Evolutionary conservation across 2,797 vertebrate species (phyloP).

Genomic region (Gallinago solitaria): DNA sequence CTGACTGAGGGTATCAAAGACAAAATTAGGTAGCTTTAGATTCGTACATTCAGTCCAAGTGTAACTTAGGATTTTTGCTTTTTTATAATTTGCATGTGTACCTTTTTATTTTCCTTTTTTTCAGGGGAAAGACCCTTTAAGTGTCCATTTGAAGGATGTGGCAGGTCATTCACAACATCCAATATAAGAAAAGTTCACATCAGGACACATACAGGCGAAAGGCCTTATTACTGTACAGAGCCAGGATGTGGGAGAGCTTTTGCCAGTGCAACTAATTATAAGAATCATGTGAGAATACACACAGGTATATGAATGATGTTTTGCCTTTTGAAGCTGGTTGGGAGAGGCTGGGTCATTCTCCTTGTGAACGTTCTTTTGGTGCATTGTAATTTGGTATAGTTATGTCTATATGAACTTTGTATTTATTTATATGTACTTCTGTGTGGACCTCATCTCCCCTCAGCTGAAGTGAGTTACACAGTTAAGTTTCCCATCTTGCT

Average conservation of each 20-base stretch:
- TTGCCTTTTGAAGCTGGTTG: slow-evolving; percentile 22
- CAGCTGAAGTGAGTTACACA: neutral
- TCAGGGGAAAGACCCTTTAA: slow-evolving; percentile 97
- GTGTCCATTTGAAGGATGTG: slow-evolving; percentile 96
- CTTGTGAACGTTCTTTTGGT: neutral
- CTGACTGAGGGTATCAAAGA: neutral
- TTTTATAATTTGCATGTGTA: neutral
- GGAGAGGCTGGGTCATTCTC: neutral
- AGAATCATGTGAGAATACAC: slow-evolving; percentile 99
- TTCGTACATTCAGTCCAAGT: neutral
- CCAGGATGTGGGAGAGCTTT: slow-evolving; percentile 97
- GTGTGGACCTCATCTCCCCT: neutral
- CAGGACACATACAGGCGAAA: slow-evolving; percentile 97
- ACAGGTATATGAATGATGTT: slow-evolving; percentile 81
- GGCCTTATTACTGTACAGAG: slow-evolving; percentile 98
- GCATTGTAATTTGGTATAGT: neutral
- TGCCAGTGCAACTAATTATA: slow-evolving; percentile 98
- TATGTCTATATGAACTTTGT: neutral
- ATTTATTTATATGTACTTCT: neutral
- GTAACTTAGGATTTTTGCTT: neutral
- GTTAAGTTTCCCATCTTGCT: neutral
- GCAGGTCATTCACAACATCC: slow-evolving; percentile 97
- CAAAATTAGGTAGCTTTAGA: neutral
- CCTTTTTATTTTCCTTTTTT: slow-evolving; percentile 37
- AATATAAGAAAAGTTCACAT: slow-evolving; percentile 99